phyloP scores from a whole-genome alignment of 2,888 invertebrate genomes.

The Drosophila gaucha region DNA sequence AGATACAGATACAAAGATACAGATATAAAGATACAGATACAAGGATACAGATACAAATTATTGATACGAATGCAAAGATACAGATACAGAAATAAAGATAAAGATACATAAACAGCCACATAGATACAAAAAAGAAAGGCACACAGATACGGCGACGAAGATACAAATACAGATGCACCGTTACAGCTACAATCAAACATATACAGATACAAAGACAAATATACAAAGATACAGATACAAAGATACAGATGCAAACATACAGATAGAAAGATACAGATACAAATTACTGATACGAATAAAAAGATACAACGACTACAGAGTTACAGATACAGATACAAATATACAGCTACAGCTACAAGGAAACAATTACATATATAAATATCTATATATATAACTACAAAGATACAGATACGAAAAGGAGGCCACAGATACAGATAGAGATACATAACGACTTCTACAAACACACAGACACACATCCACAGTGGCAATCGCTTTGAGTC shows the following conservation, averaged over 20 bases:
- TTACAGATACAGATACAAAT: neutral
- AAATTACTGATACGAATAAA: too few relatives aligned
- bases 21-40: too few relatives aligned
- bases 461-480: slow-evolving; percentile 13
- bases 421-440: neutral
- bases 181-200: too few relatives aligned
- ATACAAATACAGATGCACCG: neutral
- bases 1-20: neutral
- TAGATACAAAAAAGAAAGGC: neutral
- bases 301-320: too few relatives aligned
- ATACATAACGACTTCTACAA: slow-evolving; percentile 11
- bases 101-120: neutral
- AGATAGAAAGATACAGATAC: slow-evolving; percentile 13
- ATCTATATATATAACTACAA: neutral
- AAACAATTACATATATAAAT: neutral
- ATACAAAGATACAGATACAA: slow-evolving; percentile 5
- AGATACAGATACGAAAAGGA: neutral
- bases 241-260: slow-evolving; percentile 2
- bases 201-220: neutral
- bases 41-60: neutral
- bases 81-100: neutral
- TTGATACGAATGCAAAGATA: too few relatives aligned
- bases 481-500: slow-evolving; percentile 40
- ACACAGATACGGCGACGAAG: slow-evolving; percentile 4
- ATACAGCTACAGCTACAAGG: neutral